Evolutionary conservation across 1,140 invertebrate genomes (phyloP).

Genomic region (Micrasema longulum): DNA sequence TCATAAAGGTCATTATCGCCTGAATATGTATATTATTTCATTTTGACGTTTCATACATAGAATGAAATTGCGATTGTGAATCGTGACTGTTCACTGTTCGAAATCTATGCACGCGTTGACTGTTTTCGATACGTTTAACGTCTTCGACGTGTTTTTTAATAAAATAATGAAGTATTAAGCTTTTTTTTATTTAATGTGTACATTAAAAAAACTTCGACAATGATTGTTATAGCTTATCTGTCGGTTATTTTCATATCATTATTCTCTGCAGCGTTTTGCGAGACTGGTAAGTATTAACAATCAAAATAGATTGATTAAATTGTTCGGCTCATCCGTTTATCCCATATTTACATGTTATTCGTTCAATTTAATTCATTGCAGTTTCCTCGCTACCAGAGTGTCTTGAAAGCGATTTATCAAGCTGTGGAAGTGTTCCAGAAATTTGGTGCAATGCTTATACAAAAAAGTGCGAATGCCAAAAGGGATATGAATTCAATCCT

Average conservation of each 20-base stretch:
- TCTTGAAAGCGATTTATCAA: constrained; percentile 15
- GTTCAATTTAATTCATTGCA: constrained; percentile 38
- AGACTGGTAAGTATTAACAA: constrained; percentile 37
- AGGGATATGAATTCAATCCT: constrained; percentile 54
- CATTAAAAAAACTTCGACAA: constrained; percentile 4
- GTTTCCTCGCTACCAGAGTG: constrained; percentile 35
- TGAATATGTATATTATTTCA: not conserved
- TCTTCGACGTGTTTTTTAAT: constrained; percentile 13
- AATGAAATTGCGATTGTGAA: too few species aligned
- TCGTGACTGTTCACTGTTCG: not conserved
- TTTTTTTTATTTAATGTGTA: constrained; percentile 12
- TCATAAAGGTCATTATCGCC: too few species aligned
- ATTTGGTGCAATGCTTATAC: constrained; percentile 58
- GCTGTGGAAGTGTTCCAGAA: constrained; percentile 36
- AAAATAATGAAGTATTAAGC: constrained; percentile 18
- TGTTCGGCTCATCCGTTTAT: constrained; percentile 43
- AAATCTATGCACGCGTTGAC: constrained; percentile 4
- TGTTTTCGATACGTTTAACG: not conserved
- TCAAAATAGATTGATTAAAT: constrained; percentile 45
- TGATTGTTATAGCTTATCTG: constrained; percentile 20
- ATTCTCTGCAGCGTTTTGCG: constrained; percentile 20
- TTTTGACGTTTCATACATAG: constrained; percentile 42
- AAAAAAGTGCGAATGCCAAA: constrained; percentile 58
- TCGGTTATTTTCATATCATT: constrained; percentile 16
- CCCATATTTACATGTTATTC: constrained; percentile 25